Evolutionary conservation across 2,113 vertebrate species (phyloP).

Genomic region (Antigone vipio): DNA sequence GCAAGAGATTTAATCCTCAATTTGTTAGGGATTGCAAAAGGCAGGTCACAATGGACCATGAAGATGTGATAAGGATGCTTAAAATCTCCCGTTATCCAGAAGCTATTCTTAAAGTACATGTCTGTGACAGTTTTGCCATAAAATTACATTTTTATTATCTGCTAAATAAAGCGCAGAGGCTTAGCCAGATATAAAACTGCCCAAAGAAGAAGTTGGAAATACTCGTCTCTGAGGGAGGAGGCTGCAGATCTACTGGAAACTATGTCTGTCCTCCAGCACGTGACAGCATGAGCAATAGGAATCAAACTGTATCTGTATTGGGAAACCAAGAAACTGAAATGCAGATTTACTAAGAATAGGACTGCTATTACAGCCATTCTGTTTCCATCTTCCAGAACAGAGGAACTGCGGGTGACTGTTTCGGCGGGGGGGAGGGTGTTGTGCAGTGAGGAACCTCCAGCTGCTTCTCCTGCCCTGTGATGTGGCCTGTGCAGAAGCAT

Average conservation of each 20-base stretch:
- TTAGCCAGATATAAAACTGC: not conserved
- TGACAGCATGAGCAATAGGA: not conserved
- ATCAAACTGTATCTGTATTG: not conserved
- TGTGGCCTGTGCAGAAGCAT: not conserved
- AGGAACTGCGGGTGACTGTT: not conserved
- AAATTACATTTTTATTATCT: not conserved
- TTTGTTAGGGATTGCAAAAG: not conserved
- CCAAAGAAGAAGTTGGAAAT: not conserved
- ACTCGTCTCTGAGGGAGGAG: not conserved
- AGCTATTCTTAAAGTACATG: not conserved
- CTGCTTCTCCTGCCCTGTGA: not conserved
- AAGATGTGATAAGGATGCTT: not conserved
- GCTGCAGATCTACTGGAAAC: not conserved
- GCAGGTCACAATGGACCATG: not conserved
- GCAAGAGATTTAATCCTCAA: not conserved
- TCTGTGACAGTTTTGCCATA: not conserved
- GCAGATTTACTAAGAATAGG: not conserved
- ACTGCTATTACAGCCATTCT: not conserved
- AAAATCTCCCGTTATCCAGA: not conserved
- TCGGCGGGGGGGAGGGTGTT: not conserved
- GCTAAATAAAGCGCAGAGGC: not conserved
- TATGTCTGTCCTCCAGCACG: not conserved
- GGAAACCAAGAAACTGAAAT: conserved; percentile 19
- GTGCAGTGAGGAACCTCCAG: not conserved
- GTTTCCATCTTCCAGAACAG: not conserved